Percentiles rank a stretch among this genome's conserved stretches.
Evolutionary conservation across 2,888 invertebrate species (phyloP).

Genomic region (Ellobium chinense): DNA sequence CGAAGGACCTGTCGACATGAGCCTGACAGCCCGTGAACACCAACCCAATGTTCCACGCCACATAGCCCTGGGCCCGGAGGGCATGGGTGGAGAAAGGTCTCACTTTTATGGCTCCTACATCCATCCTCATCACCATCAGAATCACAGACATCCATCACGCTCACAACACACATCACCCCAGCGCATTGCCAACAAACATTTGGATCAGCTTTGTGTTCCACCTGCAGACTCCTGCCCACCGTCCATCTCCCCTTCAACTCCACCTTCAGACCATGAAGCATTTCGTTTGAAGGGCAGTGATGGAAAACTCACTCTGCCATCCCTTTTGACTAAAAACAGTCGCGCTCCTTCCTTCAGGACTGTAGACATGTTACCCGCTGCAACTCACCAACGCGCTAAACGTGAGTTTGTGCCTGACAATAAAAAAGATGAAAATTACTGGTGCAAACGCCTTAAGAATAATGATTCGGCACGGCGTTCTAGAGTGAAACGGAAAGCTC

Average conservation of each 20-base stretch:
- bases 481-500: conserved; percentile 75
- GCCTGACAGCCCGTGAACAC: background rate
- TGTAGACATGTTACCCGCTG: background rate
- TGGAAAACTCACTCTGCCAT: background rate
- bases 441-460: conserved; percentile 79
- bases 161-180: background rate
- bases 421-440: conserved; percentile 76
- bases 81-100: background rate
- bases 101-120: background rate
- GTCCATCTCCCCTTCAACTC: background rate
- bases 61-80: background rate
- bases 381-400: conserved; percentile 43
- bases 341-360: background rate
- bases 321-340: background rate
- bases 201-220: background rate
- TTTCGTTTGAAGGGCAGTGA: background rate
- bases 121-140: background rate
- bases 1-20: conserved; percentile 28
- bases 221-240: background rate
- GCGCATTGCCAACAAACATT: background rate
- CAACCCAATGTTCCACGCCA: background rate
- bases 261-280: background rate
- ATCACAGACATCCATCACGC: background rate
- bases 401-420: conserved; percentile 63
- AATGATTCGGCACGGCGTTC: conserved; percentile 79